phyloP scores from a whole-genome alignment of 2,113 vertebrate species.

The Probosciger aterrimus region DNA sequence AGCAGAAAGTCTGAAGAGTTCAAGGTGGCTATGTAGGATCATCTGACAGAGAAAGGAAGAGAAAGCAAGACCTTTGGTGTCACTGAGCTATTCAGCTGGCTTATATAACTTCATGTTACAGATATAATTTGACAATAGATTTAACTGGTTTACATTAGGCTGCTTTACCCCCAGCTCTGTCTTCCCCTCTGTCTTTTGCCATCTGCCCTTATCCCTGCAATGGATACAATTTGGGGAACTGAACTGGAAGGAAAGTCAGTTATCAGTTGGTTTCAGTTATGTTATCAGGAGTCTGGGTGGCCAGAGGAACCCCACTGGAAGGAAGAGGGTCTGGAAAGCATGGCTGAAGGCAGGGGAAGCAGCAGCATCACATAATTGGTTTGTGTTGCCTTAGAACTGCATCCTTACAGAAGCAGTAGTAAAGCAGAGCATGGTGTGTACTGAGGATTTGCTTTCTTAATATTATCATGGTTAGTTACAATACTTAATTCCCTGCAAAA shows the following conservation, averaged over 20 bases:
- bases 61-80: background rate
- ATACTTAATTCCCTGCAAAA: background rate
- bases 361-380: accelerated
- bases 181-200: background rate
- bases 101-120: background rate
- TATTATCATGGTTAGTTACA: background rate
- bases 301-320: background rate
- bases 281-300: background rate
- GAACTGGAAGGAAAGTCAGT: background rate
- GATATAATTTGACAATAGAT: background rate
- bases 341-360: background rate
- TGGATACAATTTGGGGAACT: accelerated
- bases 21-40: accelerated
- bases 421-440: background rate
- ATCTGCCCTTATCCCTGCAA: background rate
- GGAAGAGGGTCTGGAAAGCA: background rate
- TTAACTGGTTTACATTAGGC: background rate
- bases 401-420: background rate
- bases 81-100: background rate
- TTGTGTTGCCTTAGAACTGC: background rate
- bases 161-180: background rate
- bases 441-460: background rate
- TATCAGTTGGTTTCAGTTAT: background rate
- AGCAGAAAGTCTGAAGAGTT: background rate
- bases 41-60: background rate